Evolutionary conservation across 2,888 invertebrate species (phyloP).

Genomic region (Hyles lineata): DNA sequence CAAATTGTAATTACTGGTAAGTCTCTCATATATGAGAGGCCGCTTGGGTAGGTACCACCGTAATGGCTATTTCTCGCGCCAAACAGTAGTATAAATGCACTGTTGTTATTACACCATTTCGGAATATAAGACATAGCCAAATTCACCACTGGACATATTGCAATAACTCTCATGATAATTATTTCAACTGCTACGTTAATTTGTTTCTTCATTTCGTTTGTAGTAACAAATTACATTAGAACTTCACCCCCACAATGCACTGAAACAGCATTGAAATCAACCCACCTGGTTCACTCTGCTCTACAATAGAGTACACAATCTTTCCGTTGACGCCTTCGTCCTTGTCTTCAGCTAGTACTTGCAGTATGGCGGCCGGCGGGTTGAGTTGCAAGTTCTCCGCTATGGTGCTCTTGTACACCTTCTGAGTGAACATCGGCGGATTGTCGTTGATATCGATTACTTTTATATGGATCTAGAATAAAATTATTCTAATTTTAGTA

Average conservation of each 20-base stretch:
- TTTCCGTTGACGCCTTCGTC: conserved; percentile 92
- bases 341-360: conserved; percentile 91
- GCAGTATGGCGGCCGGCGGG: conserved; percentile 92
- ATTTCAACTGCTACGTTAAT: too few relatives aligned
- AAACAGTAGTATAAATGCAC: too few relatives aligned
- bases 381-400: conserved; percentile 92
- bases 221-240: too few relatives aligned
- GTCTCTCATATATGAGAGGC: too few relatives aligned
- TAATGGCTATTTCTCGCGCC: too few relatives aligned
- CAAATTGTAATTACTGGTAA: too few relatives aligned
- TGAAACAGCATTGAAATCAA: neutral
- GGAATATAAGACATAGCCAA: too few relatives aligned
- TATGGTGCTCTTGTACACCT: conserved; percentile 91
- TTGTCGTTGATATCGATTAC: conserved; percentile 96
- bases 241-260: neutral
- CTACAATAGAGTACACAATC: conserved; percentile 90
- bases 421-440: conserved; percentile 91
- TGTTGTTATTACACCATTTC: too few relatives aligned
- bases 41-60: too few relatives aligned
- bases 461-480: conserved; percentile 87
- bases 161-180: too few relatives aligned
- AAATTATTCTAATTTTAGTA: neutral
- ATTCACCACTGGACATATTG: too few relatives aligned
- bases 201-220: too few relatives aligned
- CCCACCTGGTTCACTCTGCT: conserved; percentile 74